phyloP scores from a whole-genome alignment of 64 coral and sea anemone species.

The Stichodactyla mertensii region DNA sequence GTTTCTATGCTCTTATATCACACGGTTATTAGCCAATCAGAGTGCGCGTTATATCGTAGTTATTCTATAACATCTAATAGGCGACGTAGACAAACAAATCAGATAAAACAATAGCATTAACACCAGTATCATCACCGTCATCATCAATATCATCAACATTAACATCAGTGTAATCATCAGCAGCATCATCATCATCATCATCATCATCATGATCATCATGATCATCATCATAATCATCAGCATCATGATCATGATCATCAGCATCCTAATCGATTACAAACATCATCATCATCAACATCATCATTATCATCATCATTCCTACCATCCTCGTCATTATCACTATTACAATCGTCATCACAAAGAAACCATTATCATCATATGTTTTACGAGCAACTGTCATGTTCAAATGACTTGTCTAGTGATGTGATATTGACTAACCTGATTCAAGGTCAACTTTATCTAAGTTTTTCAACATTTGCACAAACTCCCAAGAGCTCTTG shows the following conservation, averaged over 20 bases:
- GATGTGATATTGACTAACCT: background rate
- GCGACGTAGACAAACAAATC: too few species aligned
- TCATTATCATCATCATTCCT: too few species aligned
- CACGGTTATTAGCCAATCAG: too few species aligned
- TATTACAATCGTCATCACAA: background rate
- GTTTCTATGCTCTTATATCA: too few species aligned
- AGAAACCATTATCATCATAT: background rate
- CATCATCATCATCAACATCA: background rate
- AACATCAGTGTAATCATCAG: background rate
- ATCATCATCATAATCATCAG: background rate
- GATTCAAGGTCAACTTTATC: conserved; percentile 37
- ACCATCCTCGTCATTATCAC: background rate
- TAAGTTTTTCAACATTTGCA: conserved; percentile 62
- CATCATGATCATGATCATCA: background rate
- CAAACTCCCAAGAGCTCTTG: conserved; percentile 87
- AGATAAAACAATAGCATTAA: too few species aligned
- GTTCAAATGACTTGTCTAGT: background rate
- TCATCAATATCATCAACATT: background rate
- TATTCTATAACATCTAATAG: too few species aligned
- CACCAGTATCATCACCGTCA: background rate
- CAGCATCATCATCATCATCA: background rate
- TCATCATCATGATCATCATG: background rate
- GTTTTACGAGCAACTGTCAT: background rate
- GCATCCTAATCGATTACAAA: too few species aligned
- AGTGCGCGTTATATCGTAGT: too few species aligned